Evolutionary conservation across 2,888 invertebrate species (phyloP), one percentile per base, ranked within the genome.

Genomic region (Heteromurus nitidus): DNA sequence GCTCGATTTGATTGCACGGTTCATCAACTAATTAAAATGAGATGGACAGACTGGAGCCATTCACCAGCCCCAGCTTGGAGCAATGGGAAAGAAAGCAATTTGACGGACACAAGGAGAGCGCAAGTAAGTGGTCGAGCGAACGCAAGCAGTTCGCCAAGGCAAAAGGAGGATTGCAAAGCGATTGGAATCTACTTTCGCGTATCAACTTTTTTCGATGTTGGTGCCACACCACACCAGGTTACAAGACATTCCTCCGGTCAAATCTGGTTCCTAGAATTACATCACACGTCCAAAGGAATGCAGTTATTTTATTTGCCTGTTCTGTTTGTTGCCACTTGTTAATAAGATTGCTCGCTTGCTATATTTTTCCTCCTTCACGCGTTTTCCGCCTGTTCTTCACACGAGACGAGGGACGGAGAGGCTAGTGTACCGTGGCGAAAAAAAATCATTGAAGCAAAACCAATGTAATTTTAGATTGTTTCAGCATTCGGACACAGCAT

Each of bases 21-120:
- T 72, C 72, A 60, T 72, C 72, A 72, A 72, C 72, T 72, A 72
- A 72, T 72, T 72, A 72, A 72, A 72, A 72, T 47, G 72, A 72
- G 72, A 72, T 72, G 72, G 72, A 72, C 70, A 42, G 70, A 42
- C 58, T 58, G 60, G 60, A 72, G 60, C 58, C 72, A 72, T 58
- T 47, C 67, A 67, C 67, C 69, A 69, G 70, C 58, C 70, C 55
- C 70, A 58, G 70, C 70, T 70, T 70, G 58, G 58, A 70, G 70
- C 70, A 36, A 58, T 58, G 42, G 36, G 36, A 31, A 58, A 42
- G 31, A 58, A 70, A 36, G 28, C 26, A 70, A 70, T 58, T 58
- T 58, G 36, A 53, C 20, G 30, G 28, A 13, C 18, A 9, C 28
- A 50, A 22, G 50, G 28, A 31, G 50, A n/a, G 30, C 30, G n/a